phyloP scores from a whole-genome alignment of 2,797 vertebrate species.

The Anisognathus igniventris region DNA sequence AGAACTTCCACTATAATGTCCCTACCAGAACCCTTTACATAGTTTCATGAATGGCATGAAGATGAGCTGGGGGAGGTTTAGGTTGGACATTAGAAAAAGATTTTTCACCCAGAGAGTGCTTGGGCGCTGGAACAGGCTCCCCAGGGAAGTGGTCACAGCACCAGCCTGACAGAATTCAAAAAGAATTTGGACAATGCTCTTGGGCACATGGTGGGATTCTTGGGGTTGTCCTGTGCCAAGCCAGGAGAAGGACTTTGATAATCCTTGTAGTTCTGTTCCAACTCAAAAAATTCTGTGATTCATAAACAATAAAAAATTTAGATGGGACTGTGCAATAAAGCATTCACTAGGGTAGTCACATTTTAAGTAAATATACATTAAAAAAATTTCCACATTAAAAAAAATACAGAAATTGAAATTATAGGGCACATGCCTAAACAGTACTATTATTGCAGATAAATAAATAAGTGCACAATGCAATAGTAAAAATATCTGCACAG shows the following conservation, averaged over 20 bases:
- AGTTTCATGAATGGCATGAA: neutral
- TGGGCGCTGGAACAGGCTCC: neutral
- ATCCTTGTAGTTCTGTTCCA: neutral
- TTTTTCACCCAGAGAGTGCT: neutral
- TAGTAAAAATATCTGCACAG: neutral
- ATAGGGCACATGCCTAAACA: neutral
- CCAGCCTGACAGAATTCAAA: neutral
- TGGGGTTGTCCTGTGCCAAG: neutral
- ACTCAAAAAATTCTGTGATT: neutral
- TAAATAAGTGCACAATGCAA: neutral
- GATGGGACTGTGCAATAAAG: neutral
- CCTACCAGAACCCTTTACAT: neutral
- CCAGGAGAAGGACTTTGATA: neutral
- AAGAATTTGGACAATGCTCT: neutral
- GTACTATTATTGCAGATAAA: neutral
- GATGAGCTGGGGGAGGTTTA: neutral
- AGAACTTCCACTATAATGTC: neutral
- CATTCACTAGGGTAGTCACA: neutral
- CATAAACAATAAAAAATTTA: neutral
- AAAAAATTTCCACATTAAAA: neutral
- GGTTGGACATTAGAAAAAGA: neutral
- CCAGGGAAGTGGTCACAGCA: neutral
- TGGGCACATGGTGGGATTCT: neutral
- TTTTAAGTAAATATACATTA: neutral
- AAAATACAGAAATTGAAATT: neutral